Evolutionary conservation across 1,140 invertebrate species (phyloP), one percentile per base, ranked within the genome.

Genomic region (Mya arenaria): DNA sequence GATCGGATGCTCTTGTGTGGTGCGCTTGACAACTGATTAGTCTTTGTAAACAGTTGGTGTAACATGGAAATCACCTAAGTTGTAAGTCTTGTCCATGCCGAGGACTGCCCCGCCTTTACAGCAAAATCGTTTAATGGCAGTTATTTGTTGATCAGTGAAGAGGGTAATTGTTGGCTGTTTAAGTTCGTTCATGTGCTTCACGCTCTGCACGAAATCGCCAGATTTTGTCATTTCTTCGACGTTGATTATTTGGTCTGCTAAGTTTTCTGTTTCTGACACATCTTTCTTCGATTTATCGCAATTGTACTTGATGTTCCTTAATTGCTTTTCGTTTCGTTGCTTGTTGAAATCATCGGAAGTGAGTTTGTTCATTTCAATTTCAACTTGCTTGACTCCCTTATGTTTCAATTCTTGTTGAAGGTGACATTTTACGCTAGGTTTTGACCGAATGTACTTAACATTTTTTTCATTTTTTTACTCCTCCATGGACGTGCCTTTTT

Each of bases 11-110:
- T 65, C 19, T 0, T n/a, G 13, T 28, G 39, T 66, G 8, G 2
- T 1, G 41, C 60, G 4, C 25, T n/a, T 13, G 1, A 75, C 13
- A 15, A 78, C 62, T n/a, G 62, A 77, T 10, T 55, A 17, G 28
- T 65, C 74, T 66, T 78, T 78, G 32, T 66, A 78, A 0, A 66
- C 62, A 0, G 62, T 78, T 28, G 74, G 74, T 34, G 74, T 77
- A 10, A 77, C 60, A 25, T 55, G 34, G 37, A 66, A 78, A 55
- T 66, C 62, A 6, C 39, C 60, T 5, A 77, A 15, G 37, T 65
- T 66, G 25, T 78, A 78, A 19, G 74, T 78, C 37, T 78, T 78
- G 44, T 78, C 74, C 23, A 65, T 39, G 4, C 60, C 74, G 6
- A 78, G 32, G 15, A 66, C 74, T n/a, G 60, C 37, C 4, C 62